These are phyloP conservation scores for Lycia hirtaria DNA, from an alignment of 2,888 invertebrate genomes.

Conservation along the genomic window DNA sequence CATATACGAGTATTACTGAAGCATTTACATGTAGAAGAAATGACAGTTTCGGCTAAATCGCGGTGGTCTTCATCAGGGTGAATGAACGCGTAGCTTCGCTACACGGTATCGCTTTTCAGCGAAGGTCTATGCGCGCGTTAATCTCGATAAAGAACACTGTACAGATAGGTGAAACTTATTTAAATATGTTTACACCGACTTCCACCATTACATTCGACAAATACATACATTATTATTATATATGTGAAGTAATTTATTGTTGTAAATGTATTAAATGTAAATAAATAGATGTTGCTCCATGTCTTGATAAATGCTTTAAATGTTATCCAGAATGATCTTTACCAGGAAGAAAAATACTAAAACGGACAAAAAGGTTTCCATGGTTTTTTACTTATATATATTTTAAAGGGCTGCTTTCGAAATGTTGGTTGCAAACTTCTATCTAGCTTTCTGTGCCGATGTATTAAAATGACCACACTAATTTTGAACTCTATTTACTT, in stretches of 20 bases:
- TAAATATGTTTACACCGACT: conserved; percentile 58
- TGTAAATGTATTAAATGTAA: conserved; percentile 48
- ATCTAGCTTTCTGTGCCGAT: conserved; percentile 69
- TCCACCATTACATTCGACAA: conserved; percentile 47
- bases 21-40: too few relatives aligned
- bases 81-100: too few relatives aligned
- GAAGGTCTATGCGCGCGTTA: too few relatives aligned
- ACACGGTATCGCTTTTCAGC: too few relatives aligned
- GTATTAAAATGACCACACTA: conserved; percentile 54
- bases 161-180: too few relatives aligned
- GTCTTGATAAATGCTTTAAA: conserved; percentile 79
- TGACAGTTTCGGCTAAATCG: too few relatives aligned
- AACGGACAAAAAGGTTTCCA: neutral
- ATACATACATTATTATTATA: conserved; percentile 26
- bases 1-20: too few relatives aligned
- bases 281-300: conserved; percentile 71
- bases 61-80: too few relatives aligned
- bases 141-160: too few relatives aligned
- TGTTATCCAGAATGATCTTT: conserved; percentile 70
- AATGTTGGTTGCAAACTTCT: conserved; percentile 65
- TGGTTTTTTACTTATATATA: neutral
- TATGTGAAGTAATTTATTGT: conserved; percentile 50
- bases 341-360: conserved; percentile 40
- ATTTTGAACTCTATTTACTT: conserved; percentile 61
- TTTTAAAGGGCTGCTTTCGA: conserved; percentile 63